Evolutionary conservation across 1,140 invertebrate genomes (phyloP).

Genomic region (Coptotermes formosanus): DNA sequence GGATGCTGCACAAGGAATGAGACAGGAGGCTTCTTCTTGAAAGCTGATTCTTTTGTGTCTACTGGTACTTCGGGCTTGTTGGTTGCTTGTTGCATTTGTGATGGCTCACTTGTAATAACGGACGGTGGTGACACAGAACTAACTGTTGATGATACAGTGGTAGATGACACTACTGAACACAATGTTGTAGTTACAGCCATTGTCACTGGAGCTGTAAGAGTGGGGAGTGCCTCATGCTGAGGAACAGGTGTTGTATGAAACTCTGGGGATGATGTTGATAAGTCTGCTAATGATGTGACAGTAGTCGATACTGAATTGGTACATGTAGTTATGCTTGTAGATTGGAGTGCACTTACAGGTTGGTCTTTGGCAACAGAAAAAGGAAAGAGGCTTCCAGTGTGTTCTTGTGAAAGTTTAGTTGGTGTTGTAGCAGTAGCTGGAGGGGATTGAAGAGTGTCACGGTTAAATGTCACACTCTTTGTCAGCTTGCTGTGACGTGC

Average conservation of each 20-base stretch:
- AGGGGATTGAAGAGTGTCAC: conserved; percentile 77
- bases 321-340: too few species aligned
- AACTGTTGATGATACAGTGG: neutral
- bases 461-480: conserved; percentile 85
- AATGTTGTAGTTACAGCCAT: neutral
- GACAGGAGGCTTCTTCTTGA: conserved; percentile 13
- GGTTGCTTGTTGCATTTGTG: too few species aligned
- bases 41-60: conserved; percentile 20
- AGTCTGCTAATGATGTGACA: neutral
- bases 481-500: conserved; percentile 82
- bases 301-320: too few species aligned
- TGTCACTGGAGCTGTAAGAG: neutral
- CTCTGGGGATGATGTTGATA: neutral
- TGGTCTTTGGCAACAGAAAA: too few species aligned
- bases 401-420: neutral
- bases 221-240: neutral
- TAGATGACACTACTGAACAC: neutral
- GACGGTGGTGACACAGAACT: neutral
- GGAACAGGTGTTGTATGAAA: too few species aligned
- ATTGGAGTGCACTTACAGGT: too few species aligned
- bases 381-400: neutral
- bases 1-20: conserved; percentile 11
- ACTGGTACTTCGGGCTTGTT: conserved; percentile 29
- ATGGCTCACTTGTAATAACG: neutral
- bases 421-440: conserved; percentile 47